Conservation (phyloP, 2,113 vertebrate genomes). For the Pogonocichla stellata region DNA sequence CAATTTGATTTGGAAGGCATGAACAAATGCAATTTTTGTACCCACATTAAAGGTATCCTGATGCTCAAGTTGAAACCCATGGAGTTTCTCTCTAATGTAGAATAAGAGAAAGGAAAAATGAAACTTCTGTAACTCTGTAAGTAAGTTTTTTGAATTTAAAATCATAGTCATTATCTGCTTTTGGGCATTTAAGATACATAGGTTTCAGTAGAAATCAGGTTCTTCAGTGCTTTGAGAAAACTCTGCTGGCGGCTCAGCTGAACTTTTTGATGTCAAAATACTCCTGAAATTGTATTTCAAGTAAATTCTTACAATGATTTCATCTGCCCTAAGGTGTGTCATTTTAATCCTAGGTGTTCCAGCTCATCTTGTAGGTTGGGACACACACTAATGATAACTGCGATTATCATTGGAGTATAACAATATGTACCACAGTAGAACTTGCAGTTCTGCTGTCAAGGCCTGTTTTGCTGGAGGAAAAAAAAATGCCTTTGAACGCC, state of each 20-base stretch:
- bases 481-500: conserved; percentile 14
- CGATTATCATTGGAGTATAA: background rate
- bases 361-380: background rate
- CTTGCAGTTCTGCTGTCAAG: conserved; percentile 17
- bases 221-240: background rate
- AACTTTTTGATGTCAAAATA: background rate
- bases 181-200: background rate
- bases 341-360: conserved; percentile 27
- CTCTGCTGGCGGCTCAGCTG: background rate
- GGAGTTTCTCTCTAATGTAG: background rate
- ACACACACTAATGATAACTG: background rate
- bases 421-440: background rate
- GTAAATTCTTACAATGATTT: background rate
- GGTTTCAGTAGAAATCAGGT: background rate
- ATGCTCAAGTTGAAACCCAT: background rate
- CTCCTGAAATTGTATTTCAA: background rate
- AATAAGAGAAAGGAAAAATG: background rate
- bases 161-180: background rate
- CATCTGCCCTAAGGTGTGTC: background rate
- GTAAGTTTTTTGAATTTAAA: background rate
- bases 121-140: background rate
- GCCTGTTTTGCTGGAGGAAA: background rate
- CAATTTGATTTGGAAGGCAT: background rate
- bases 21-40: background rate
- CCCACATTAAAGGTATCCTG: background rate